These are phyloP conservation scores for Takifugu rubripes DNA, from an alignment of 2,797 vertebrate genomes.

Conservation along the genomic window DNA sequence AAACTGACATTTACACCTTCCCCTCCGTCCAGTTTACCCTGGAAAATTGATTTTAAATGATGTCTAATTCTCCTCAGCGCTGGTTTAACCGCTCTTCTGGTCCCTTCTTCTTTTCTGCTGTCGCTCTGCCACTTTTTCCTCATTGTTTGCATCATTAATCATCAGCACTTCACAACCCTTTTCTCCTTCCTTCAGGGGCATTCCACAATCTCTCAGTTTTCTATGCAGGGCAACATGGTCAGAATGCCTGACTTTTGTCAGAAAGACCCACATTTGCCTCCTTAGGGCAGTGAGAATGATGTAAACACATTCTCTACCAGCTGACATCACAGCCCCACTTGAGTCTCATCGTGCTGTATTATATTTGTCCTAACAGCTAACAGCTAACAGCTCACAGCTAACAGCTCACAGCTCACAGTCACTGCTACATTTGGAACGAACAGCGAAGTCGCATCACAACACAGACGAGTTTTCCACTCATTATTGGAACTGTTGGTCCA, in stretches of 20 bases:
- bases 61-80: constrained; percentile 25
- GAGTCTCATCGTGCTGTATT: too few relatives aligned
- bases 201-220: constrained; percentile 16
- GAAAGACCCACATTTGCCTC: constrained; percentile 8
- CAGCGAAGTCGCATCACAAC: too few relatives aligned
- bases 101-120: constrained; percentile 4
- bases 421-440: too few relatives aligned
- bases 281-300: constrained; percentile 7
- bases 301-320: background rate
- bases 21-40: constrained; percentile 24
- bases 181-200: constrained; percentile 29
- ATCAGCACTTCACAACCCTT: constrained; percentile 29
- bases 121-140: constrained; percentile 10
- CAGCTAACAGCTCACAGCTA: too few relatives aligned
- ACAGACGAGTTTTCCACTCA: too few relatives aligned
- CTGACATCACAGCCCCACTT: too few relatives aligned
- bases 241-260: constrained; percentile 1
- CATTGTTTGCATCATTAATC: constrained; percentile 32
- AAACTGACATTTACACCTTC: constrained; percentile 18
- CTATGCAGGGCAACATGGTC: constrained; percentile 3
- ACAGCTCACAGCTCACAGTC: too few relatives aligned
- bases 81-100: constrained; percentile 14
- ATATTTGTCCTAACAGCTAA: too few relatives aligned
- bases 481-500: too few relatives aligned
- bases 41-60: constrained; percentile 37